phyloP scores from a whole-genome alignment of 2,888 invertebrate species.

The Steinernema hermaphroditum region DNA sequence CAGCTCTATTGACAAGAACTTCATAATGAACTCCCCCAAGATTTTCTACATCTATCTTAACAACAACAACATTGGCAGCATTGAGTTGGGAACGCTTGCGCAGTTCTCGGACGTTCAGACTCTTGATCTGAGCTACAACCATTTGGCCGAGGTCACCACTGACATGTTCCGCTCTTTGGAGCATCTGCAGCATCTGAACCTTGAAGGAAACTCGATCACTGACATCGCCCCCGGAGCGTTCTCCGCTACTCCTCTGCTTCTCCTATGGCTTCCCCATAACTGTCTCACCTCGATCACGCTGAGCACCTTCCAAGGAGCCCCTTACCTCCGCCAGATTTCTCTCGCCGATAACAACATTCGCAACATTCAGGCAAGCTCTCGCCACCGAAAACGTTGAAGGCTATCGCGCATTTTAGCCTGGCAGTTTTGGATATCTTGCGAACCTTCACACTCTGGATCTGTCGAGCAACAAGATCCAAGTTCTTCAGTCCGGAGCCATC shows the following conservation, averaged over 20 bases:
- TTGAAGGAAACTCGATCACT: conserved; percentile 63
- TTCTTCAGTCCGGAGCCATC: conserved; percentile 56
- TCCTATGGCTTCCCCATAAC: conserved; percentile 66
- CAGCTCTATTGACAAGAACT: conserved; percentile 58
- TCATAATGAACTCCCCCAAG: conserved; percentile 57
- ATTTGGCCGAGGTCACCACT: conserved; percentile 55
- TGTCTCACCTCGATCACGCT: conserved; percentile 58
- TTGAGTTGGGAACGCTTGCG: conserved; percentile 78
- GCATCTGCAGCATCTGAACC: conserved; percentile 65
- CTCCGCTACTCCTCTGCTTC: conserved; percentile 64
- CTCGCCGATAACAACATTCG: conserved; percentile 66
- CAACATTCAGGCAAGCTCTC: conserved; percentile 50
- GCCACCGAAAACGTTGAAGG: too few relatives aligned
- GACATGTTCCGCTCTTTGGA: conserved; percentile 63
- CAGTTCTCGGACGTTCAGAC: conserved; percentile 61
- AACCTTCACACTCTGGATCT: conserved; percentile 86
- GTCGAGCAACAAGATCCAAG: conserved; percentile 75
- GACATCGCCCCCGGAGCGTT: conserved; percentile 64
- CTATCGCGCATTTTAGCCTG: conserved; percentile 48
- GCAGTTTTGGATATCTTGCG: conserved; percentile 78
- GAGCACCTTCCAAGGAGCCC: conserved; percentile 64
- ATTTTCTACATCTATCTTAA: conserved; percentile 65
- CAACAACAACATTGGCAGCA: conserved; percentile 60
- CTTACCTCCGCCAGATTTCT: conserved; percentile 66
- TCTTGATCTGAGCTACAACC: conserved; percentile 65